Conservation (phyloP, 1,140 invertebrate species). For the Heliconius melpomene region DNA sequence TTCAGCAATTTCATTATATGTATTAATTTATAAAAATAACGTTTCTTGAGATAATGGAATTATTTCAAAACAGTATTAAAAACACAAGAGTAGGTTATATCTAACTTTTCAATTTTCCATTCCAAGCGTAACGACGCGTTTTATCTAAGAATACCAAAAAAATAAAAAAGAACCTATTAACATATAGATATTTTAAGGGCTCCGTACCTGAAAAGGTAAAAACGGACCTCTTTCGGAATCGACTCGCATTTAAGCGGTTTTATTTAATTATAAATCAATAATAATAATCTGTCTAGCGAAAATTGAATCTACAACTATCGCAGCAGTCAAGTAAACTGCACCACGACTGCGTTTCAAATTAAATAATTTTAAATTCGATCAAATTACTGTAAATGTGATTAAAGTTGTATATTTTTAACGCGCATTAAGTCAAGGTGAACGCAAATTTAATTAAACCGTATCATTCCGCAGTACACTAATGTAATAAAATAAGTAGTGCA, state of each 20-base stretch:
- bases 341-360: background rate
- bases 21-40: background rate
- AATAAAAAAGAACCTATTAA: too few species aligned
- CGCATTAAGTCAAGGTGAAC: background rate
- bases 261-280: too few species aligned
- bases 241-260: too few species aligned
- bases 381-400: background rate
- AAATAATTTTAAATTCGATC: background rate
- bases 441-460: background rate
- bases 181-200: too few species aligned
- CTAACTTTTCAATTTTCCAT: background rate
- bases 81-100: background rate
- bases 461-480: background rate
- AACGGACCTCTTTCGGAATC: too few species aligned
- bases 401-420: background rate
- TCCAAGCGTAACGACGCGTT: too few species aligned
- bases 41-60: background rate
- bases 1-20: too few species aligned
- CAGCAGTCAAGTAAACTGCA: too few species aligned
- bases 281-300: too few species aligned
- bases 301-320: background rate
- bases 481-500: constrained; percentile 2
- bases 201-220: too few species aligned
- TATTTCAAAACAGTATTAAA: background rate
- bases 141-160: too few species aligned